Base-by-base conservation (phyloP, 2,797 vertebrate genomes). In the Ceryle rudis region DNA sequence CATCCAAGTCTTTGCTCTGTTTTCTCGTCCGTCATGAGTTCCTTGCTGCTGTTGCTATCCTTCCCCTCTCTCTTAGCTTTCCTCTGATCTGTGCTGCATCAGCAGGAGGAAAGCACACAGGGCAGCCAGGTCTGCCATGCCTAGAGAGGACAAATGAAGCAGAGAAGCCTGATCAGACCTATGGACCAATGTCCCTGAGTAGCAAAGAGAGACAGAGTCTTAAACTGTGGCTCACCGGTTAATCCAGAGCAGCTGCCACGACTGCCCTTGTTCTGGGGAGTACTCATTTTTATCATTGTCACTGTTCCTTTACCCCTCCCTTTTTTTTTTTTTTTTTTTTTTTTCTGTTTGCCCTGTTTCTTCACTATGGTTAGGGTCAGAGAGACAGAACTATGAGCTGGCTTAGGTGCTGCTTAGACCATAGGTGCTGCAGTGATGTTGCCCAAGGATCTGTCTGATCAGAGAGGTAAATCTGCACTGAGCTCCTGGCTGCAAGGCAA, bases 41-140 rank as follows among this genome's bases (percentile, higher is more conserved):
- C 29, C 64, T 78, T 1, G 1, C 10, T 69, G 60, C 69, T 9
- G 4, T 67, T 0, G 0, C 65, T 67, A 0, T n/a, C 39, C 44
- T 55, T 67, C 12, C 35, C 21, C 8, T 44, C 54, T 42, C 69
- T 52, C 71, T 39, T 7, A 15, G 55, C 23, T 75, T 90, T 70
- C 46, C 9, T 22, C 33, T 75, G 42, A 71, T 31, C 51, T 31
- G 31, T 6, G 0, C 17, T 55, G 49, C 31, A 44, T 18, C 31
- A 35, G 37, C 66, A n/a, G 73, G 46, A 67, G 35, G 23, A 14
- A 37, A 54, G 41, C 3, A 1, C 0, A 1, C 3, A 12, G n/a
- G 28, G 26, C 75, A 93, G 33, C 18, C 49, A 67, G 25, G 12
- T 83, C 83, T 84, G 54, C 52, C 15, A 0, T 21, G 57, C 37